Evolutionary conservation across 2,797 vertebrate species (phyloP).

Genomic region (Macroramphosus scolopax): DNA sequence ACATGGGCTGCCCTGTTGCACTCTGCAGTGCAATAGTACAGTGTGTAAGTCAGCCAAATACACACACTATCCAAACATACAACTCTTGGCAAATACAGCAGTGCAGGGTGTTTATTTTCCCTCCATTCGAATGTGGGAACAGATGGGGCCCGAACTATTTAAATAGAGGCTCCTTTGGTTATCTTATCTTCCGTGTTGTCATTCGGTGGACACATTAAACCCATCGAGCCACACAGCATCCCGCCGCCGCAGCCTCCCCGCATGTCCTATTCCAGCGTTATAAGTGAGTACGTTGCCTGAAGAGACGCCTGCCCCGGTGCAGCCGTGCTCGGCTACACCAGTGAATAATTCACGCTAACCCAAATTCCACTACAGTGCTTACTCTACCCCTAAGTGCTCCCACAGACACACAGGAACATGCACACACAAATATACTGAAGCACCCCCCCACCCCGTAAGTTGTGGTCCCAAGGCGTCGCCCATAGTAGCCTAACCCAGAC

Average conservation of each 20-base stretch:
- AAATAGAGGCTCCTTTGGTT: slow-evolving; percentile 17
- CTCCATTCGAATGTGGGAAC: slow-evolving; percentile 27
- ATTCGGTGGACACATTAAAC: slow-evolving; percentile 39
- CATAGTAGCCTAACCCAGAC: slow-evolving; percentile 68
- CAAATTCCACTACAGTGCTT: slow-evolving; percentile 64
- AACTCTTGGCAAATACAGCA: slow-evolving; percentile 33
- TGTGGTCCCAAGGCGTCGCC: slow-evolving; percentile 68
- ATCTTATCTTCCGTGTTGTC: slow-evolving; percentile 47
- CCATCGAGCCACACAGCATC: slow-evolving; percentile 27
- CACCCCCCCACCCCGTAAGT: slow-evolving; percentile 46
- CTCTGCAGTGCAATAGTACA: slow-evolving; percentile 61
- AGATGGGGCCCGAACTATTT: slow-evolving; percentile 9
- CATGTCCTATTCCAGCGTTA: slow-evolving; percentile 25
- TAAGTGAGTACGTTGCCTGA: slow-evolving; percentile 29
- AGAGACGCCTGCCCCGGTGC: slow-evolving; percentile 18
- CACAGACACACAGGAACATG: slow-evolving; percentile 31
- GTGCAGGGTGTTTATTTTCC: slow-evolving; percentile 31
- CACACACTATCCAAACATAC: slow-evolving; percentile 39
- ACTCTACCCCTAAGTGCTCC: slow-evolving; percentile 51
- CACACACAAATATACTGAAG: slow-evolving; percentile 10
- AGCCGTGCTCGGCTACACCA: slow-evolving; percentile 27
- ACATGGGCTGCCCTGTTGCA: slow-evolving; percentile 64
- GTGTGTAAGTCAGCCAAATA: slow-evolving; percentile 44
- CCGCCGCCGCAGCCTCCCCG: slow-evolving; percentile 24
- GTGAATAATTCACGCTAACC: slow-evolving; percentile 77